Evolutionary conservation across 1,140 invertebrate species (phyloP).

Genomic region (Bombus sylvicola): DNA sequence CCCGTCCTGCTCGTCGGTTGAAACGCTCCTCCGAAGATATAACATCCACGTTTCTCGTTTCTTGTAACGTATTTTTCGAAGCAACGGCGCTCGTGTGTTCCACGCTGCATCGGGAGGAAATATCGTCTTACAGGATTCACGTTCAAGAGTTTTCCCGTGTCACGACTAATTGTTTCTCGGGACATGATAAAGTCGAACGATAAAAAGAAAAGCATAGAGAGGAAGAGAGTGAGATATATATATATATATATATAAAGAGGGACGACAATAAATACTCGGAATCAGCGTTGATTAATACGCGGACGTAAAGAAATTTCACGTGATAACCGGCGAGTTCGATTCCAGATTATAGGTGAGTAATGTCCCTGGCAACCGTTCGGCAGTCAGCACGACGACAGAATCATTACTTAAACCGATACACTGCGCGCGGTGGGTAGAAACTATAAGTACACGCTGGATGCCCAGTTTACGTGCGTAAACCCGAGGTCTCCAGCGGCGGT

Average conservation of each 20-base stretch:
- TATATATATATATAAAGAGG: not conserved
- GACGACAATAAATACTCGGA: not conserved
- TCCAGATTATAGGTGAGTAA: conserved; percentile 35
- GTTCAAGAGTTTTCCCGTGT: conserved; percentile 22
- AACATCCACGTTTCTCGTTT: conserved; percentile 38
- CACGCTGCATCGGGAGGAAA: not conserved
- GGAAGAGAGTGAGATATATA: too few relatives aligned
- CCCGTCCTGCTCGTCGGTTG: conserved; percentile 21
- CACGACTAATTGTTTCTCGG: not conserved
- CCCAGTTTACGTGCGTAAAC: conserved; percentile 55
- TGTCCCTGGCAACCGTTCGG: conserved; percentile 35
- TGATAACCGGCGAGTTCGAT: not conserved
- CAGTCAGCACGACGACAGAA: conserved; percentile 42
- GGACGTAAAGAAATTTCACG: not conserved
- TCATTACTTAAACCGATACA: conserved; percentile 59
- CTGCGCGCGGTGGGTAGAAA: conserved; percentile 43
- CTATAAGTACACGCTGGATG: conserved; percentile 40
- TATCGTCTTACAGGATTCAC: not conserved
- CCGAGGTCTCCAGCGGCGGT: conserved; percentile 63
- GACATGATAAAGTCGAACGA: too few relatives aligned
- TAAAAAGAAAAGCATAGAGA: not conserved
- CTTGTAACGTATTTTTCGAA: conserved; percentile 48
- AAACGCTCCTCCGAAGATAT: conserved; percentile 18
- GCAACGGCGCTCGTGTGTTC: too few relatives aligned
- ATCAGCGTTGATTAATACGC: too few relatives aligned